Conservation (phyloP, 2,888 invertebrate species). For the Timandra comae region DNA sequence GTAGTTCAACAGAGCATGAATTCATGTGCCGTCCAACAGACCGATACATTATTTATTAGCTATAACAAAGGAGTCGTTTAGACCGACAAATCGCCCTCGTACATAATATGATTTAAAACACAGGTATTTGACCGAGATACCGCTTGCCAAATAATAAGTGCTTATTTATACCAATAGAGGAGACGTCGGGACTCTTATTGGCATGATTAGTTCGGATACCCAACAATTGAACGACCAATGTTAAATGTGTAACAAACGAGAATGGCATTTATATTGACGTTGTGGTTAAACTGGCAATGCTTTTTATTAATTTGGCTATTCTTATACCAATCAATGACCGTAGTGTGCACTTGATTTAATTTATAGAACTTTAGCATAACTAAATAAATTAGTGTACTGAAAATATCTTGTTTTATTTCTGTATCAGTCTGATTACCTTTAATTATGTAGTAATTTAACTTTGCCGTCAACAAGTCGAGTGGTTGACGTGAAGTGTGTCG, state of each 20-base stretch:
- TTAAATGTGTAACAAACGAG: conserved; percentile 44
- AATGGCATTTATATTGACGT: conserved; percentile 36
- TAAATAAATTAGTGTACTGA: conserved; percentile 43
- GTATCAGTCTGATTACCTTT: conserved; percentile 38
- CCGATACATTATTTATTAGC: conserved; percentile 56
- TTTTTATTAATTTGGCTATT: conserved; percentile 45
- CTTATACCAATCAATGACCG: conserved; percentile 29
- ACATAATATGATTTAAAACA: conserved; percentile 56
- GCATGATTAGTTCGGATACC: conserved; percentile 44
- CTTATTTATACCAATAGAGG: conserved; percentile 50
- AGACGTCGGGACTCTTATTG: conserved; percentile 38
- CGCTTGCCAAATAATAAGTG: conserved; percentile 48
- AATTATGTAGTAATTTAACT: conserved; percentile 42
- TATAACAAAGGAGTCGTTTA: conserved; percentile 50
- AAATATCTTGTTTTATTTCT: conserved; percentile 45
- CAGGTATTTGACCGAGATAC: conserved; percentile 66
- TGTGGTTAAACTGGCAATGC: conserved; percentile 32
- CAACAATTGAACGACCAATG: conserved; percentile 42
- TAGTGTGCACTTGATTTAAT: conserved; percentile 41
- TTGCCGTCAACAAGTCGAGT: conserved; percentile 38
- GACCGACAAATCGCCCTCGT: conserved; percentile 47
- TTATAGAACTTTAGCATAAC: conserved; percentile 33
- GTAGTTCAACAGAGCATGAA: conserved; percentile 43
- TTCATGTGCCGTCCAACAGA: conserved; percentile 33
- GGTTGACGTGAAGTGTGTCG: conserved; percentile 33